phyloP scores from a whole-genome alignment of 2,888 invertebrate genomes.

The Phengaris arion region DNA sequence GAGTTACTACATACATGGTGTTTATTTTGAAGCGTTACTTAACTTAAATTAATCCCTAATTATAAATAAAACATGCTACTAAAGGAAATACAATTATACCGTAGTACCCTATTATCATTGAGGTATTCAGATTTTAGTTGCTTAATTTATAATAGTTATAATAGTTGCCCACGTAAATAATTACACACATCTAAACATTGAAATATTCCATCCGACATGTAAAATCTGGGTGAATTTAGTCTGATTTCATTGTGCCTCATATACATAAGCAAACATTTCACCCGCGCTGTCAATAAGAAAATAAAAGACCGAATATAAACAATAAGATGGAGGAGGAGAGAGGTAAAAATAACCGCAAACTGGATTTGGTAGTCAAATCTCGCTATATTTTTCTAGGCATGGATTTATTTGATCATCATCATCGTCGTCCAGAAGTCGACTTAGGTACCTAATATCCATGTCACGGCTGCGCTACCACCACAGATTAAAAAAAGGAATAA shows the following conservation, averaged over 20 bases:
- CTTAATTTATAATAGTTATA: background rate
- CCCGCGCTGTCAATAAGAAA: conserved; percentile 60
- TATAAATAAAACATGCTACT: too few relatives aligned
- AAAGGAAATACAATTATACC: too few relatives aligned
- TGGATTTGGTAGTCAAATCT: conserved; percentile 79
- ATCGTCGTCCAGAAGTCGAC: background rate
- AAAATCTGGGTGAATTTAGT: conserved; percentile 36
- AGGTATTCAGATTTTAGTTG: too few relatives aligned
- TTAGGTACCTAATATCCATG: background rate
- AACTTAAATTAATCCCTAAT: too few relatives aligned
- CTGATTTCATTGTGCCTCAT: conserved; percentile 44
- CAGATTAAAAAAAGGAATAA: too few relatives aligned
- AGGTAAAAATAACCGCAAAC: conserved; percentile 67
- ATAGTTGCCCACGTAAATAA: too few relatives aligned
- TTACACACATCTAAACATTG: background rate
- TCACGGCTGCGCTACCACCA: too few relatives aligned
- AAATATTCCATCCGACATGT: conserved; percentile 43
- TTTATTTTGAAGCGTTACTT: background rate
- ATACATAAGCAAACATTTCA: conserved; percentile 63
- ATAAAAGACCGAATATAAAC: conserved; percentile 72
- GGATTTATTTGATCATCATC: background rate
- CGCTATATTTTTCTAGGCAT: conserved; percentile 40
- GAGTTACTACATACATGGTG: background rate
- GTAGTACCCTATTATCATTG: too few relatives aligned
- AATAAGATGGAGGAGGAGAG: conserved; percentile 72